These are phyloP conservation scores for Zaprionus nigranus DNA, from an alignment of 1,140 invertebrate genomes.

Conservation along the genomic window DNA sequence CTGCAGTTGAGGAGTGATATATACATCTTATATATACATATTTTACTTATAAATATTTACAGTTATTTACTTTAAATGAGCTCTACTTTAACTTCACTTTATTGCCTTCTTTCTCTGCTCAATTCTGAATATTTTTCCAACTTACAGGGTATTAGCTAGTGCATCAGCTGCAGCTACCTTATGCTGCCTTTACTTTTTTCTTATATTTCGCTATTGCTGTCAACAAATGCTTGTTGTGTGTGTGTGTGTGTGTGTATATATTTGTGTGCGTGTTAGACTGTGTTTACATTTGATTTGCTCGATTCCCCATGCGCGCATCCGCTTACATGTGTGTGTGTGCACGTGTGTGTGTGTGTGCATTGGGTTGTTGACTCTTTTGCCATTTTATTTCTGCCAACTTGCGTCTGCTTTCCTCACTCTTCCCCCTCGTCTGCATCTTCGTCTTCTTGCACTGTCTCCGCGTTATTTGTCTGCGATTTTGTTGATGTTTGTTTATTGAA, in stretches of 20 bases:
- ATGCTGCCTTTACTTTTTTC: constrained; percentile 39
- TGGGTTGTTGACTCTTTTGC: constrained; percentile 38
- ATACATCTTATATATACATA: background rate
- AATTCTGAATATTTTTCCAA: background rate
- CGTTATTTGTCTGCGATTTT: constrained; percentile 69
- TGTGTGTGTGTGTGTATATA: constrained; percentile 8
- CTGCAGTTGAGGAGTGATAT: background rate
- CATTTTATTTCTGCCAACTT: constrained; percentile 7
- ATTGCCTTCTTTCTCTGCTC: background rate
- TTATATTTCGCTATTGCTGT: constrained; percentile 51
- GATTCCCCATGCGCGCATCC: constrained; percentile 47
- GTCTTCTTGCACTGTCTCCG: constrained; percentile 40
- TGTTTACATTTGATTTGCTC: constrained; percentile 79
- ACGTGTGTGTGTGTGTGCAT: constrained; percentile 54
- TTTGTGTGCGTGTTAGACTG: constrained; percentile 37
- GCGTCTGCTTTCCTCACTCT: constrained; percentile 45
- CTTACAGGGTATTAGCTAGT: constrained; percentile 28
- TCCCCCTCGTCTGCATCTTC: background rate
- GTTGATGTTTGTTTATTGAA: constrained; percentile 74
- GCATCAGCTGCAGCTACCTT: background rate
- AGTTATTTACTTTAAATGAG: background rate
- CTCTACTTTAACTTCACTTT: background rate
- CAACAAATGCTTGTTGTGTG: constrained; percentile 36
- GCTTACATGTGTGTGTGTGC: constrained; percentile 3
- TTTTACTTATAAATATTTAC: background rate